phyloP scores from a whole-genome alignment of 2,113 vertebrate species.

The Calidris pygmaea region DNA sequence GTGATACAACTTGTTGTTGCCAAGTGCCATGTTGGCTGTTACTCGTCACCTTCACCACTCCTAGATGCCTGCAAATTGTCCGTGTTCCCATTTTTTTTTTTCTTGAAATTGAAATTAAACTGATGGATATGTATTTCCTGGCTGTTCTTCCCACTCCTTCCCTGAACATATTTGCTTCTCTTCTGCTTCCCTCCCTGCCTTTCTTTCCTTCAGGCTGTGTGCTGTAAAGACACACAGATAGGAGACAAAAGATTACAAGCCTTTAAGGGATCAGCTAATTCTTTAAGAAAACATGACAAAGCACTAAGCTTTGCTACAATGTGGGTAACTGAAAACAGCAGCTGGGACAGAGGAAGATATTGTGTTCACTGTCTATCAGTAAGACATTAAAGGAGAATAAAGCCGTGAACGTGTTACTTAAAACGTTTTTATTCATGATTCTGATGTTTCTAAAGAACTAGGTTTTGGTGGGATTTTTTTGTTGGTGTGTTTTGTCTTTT shows the following conservation, averaged over 20 bases:
- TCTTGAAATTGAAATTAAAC: conserved; percentile 1
- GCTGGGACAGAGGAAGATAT: neutral
- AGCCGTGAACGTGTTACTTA: neutral
- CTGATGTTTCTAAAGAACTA: neutral
- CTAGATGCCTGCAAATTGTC: neutral
- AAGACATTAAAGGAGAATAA: neutral
- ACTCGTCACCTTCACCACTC: neutral
- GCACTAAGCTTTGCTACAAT: neutral
- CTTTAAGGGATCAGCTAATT: neutral
- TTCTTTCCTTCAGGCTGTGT: neutral
- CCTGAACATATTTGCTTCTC: neutral
- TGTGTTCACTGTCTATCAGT: neutral
- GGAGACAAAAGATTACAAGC: neutral
- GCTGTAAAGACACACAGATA: neutral
- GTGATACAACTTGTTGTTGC: neutral
- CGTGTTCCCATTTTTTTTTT: neutral
- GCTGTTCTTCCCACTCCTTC: neutral
- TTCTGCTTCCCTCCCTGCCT: fast-evolving
- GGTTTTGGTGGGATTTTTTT: neutral
- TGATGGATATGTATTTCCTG: conserved; percentile 5
- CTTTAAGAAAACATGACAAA: neutral
- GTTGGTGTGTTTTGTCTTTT: neutral
- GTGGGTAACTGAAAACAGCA: neutral
- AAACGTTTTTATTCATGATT: neutral
- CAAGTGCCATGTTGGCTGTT: neutral